Conservation (phyloP, 2,113 vertebrate species). For the Pimephales promelas region DNA sequence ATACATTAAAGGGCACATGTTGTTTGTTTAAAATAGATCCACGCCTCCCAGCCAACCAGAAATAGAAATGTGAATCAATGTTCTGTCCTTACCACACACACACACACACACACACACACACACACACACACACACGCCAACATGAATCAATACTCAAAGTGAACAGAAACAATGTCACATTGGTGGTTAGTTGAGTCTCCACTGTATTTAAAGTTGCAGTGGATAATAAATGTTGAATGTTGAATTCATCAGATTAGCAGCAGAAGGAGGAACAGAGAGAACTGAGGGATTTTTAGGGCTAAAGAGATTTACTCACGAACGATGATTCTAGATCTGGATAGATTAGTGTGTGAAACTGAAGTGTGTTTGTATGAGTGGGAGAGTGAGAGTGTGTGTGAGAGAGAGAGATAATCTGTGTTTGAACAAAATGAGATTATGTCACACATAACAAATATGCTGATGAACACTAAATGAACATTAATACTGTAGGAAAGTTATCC, state of each 20-base stretch:
- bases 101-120: neutral
- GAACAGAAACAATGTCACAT: neutral
- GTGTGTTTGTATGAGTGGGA: too few species aligned
- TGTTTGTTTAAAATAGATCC: too few species aligned
- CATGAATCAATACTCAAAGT: neutral
- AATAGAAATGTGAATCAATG: conserved; percentile 35
- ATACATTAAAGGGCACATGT: too few species aligned
- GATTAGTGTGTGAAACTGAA: neutral
- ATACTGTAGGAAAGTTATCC: too few species aligned
- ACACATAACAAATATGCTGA: neutral
- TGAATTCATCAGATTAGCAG: neutral
- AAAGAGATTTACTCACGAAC: neutral
- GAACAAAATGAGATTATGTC: neutral
- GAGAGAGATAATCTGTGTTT: neutral
- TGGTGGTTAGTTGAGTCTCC: neutral
- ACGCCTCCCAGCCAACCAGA: neutral
- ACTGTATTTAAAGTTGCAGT: neutral
- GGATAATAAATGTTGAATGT: neutral
- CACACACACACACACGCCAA: neutral
- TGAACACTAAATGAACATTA: neutral
- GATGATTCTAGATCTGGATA: neutral
- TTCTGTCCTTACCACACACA: neutral
- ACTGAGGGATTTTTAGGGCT: neutral
- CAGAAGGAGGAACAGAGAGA: neutral
- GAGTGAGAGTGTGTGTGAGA: too few species aligned